phyloP scores from a whole-genome alignment of 2,113 vertebrate genomes.

The Cricetomys ansorgei region DNA sequence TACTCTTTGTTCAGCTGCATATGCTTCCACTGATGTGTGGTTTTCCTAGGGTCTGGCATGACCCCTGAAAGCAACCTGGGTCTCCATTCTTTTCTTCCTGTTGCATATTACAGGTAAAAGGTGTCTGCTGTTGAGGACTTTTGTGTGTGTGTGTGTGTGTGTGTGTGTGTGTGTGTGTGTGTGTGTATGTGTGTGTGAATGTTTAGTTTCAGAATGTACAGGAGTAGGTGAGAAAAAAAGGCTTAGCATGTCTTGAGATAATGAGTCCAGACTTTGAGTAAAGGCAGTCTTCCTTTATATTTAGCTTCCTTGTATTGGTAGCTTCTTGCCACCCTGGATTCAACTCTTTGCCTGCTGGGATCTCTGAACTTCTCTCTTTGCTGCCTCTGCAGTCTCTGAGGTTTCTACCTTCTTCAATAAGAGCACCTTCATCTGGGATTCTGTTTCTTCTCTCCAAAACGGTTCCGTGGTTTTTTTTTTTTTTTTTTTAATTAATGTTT shows the following conservation, averaged over 20 bases:
- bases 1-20: background rate
- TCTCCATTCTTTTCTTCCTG: background rate
- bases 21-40: background rate
- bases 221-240: background rate
- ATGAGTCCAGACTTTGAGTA: background rate
- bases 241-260: background rate
- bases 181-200: no score
- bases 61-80: background rate
- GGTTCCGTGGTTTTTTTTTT: constrained; percentile 41
- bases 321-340: background rate
- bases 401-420: background rate
- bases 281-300: background rate
- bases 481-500: constrained; percentile 56
- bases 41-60: background rate
- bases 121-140: constrained; percentile 16
- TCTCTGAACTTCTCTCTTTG: background rate
- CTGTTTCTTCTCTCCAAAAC: constrained; percentile 37
- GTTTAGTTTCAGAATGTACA: constrained; percentile 32
- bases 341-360: background rate
- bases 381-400: background rate
- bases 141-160: no score
- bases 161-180: no score
- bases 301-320: background rate
- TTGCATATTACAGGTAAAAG: background rate
- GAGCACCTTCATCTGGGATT: background rate